Percentiles rank a stretch among this genome's conserved stretches.
These are phyloP conservation scores for Ochropleura leucogaster DNA, from an alignment of 2,888 invertebrate species.

Conservation along the genomic window DNA sequence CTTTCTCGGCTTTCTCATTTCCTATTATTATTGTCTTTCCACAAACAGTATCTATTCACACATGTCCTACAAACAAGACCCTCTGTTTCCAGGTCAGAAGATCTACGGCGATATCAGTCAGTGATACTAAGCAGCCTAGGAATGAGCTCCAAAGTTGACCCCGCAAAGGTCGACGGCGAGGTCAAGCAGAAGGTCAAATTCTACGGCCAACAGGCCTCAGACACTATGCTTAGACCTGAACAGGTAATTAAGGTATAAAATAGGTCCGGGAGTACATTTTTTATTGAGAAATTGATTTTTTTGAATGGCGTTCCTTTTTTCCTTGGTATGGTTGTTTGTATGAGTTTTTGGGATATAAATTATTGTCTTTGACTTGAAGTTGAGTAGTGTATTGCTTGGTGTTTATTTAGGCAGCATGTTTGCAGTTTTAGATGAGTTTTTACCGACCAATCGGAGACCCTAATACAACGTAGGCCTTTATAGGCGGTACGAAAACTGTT, in stretches of 20 bases:
- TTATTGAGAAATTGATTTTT: constrained; percentile 24
- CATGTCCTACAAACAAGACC: constrained; percentile 23
- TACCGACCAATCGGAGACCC: not conserved
- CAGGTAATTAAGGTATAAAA: constrained; percentile 83
- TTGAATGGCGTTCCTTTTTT: constrained; percentile 13
- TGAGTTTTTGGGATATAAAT: constrained; percentile 18
- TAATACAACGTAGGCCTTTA: not conserved
- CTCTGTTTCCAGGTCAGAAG: constrained; percentile 90
- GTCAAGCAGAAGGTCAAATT: constrained; percentile 95
- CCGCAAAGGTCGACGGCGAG: constrained; percentile 94
- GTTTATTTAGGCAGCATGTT: constrained; percentile 19
- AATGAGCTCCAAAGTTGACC: constrained; percentile 93
- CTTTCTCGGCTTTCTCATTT: not conserved
- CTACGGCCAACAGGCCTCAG: constrained; percentile 95
- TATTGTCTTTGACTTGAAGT: not conserved
- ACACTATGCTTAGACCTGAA: constrained; percentile 95
- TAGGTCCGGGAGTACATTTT: constrained; percentile 51
- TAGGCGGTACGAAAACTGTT: not conserved
- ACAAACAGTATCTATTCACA: constrained; percentile 1
- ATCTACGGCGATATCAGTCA: constrained; percentile 94
- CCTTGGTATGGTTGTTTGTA: constrained; percentile 7
- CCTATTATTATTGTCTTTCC: not conserved
- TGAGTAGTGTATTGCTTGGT: not conserved
- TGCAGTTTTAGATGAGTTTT: not conserved
- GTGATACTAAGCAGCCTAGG: constrained; percentile 95